Evolutionary conservation across 2,113 vertebrate species (phyloP), one percentile per base, ranked within the genome.

Genomic region (Shinisaurus crocodilurus): DNA sequence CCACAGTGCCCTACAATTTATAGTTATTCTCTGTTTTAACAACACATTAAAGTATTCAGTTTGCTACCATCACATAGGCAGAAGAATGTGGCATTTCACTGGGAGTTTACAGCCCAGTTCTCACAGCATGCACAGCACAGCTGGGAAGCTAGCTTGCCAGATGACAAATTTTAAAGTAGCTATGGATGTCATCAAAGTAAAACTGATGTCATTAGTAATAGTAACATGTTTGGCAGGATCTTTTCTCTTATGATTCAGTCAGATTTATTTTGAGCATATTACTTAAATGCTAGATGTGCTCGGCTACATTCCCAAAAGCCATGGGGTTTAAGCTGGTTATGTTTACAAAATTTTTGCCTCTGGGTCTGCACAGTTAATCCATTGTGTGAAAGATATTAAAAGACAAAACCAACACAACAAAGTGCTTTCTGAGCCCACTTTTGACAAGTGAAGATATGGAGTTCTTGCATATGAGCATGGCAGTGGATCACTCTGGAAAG

Each of bases 191-290:
- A 50, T 70, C 60, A 34, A 63, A 72, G 12, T 81, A 57, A 40
- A 60, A 43, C 48, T 86, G 83, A 86, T 63, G 84, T 90, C 85
- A 82, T 87, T 77, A 9, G 25, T 83, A 84, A 88, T 65, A 76
- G 20, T 37, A 88, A 67, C 43, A 87, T 87, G 34, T 91, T 88
- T 57, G 43, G 86, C 80, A 77, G 15, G 81, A 43, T 82, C 45
- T 37, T 57, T 45, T 8, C 83, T 90, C 29, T 86, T 70, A 43
- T 12, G 29, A 75, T 63, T 84, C 25, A 65, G 29, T 63, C n/a
- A 65, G 37, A 1, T 87, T 82, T 87, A 80, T 86, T 75, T 72
- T 82, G 67, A 89, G 54, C 48, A 83, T 89, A 34, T 77, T 63
- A 63, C 34, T 76, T 57, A 60, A 87, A 87, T 32, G 1, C 74